Evolutionary conservation across 2,113 vertebrate genomes (phyloP), one percentile per base, ranked within the genome.

Genomic region (Sminthopsis crassicaudata): DNA sequence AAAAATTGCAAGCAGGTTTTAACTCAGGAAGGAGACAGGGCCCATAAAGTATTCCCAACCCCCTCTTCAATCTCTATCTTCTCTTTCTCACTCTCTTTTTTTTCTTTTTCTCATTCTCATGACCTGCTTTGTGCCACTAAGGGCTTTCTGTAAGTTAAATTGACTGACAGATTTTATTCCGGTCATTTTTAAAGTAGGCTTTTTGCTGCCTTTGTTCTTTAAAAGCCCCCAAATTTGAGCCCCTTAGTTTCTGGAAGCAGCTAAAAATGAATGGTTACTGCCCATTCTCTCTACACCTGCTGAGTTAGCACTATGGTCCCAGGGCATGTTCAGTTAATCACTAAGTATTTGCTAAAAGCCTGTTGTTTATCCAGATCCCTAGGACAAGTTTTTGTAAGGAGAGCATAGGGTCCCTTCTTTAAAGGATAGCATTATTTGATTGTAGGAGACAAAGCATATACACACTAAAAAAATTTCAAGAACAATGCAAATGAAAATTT

Each of bases 271-370:
- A 26, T 95, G 3, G 89, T 94, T 94, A 94, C 92, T 22, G 67
- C 14, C 11, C 4, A 93, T 54, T 91, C 96, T 12, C 42, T 5
- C 93, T 95, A 46, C 46, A 94, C 90, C 54, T 91, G 89, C 95
- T 57, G 95, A 94, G 14, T 53, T 67, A 94, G 10, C 76, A 55
- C 93, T 57, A 94, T 30, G 5, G 8, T 5, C 36, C 91, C 93
- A 48, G 89, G 30, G 25, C 67, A 89, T 93, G 24, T 46, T 91
- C 95, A 90, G 95, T 94, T 50, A 93, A 94, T 92, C n/a, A 96
- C 92, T 27, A 95, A 91, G 93, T 95, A 95, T 96, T 96, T 96
- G 92, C 90, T 92, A 36, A 97, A 14, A 96, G 94, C 4, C 12
- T 90, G 26, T 26, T 50, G 25, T 90, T 46, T 90, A 48, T 24